Base-by-base conservation (phyloP, 2,888 invertebrate species). In the Megamerina dolium region DNA sequence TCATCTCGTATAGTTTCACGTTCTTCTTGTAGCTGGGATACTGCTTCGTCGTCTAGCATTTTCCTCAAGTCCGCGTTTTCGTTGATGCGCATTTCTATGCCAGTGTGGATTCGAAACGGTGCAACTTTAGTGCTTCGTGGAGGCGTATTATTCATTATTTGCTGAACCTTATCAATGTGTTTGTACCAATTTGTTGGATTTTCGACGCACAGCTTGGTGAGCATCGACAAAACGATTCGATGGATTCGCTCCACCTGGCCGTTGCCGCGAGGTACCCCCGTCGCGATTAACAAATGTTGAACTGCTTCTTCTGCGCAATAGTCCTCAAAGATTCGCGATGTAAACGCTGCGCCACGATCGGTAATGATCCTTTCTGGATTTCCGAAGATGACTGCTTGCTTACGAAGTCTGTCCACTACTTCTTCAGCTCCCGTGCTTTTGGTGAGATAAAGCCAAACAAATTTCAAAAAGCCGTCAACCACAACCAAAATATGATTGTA, bases 331-430 rank as follows among this genome's bases (percentile, higher is more conserved):
- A 41, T 36, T 13, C 55, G 49, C 2, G 63, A 58, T 0, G 68
- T 72, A 40, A 68, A 72, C 2, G 59, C 59, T 9, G 63, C 56
- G 6, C 69, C 68, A 31, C 63, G 45, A 41, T 73, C 70, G 1
- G 60, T 58, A 4, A 71, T 59, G 6, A 71, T 51, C 4, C 60
- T 41, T 10, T 32, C 50, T 2, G 63, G 60, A 27, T 50, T 65
- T 3, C 47, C 48, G 34, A 50, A 49, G 4, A 43, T 14, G 1
- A 19, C 37, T 13, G 49, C 30, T 13, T 49, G 42, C 16, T 39
- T 51, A 8, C 13, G 13, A 6, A 68, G 30, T 37, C 59, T 58
- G 1, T 56, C 33, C 10, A 69, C 4, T 0, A 57, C 59, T 27
- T 69, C 66, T 14, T 51, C 51, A 2, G 53, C 41, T 1, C 55